Percentiles rank a stretch among this genome's conserved stretches.
Conservation (phyloP, 2,797 vertebrate genomes). For the Acropternis orthonyx region DNA sequence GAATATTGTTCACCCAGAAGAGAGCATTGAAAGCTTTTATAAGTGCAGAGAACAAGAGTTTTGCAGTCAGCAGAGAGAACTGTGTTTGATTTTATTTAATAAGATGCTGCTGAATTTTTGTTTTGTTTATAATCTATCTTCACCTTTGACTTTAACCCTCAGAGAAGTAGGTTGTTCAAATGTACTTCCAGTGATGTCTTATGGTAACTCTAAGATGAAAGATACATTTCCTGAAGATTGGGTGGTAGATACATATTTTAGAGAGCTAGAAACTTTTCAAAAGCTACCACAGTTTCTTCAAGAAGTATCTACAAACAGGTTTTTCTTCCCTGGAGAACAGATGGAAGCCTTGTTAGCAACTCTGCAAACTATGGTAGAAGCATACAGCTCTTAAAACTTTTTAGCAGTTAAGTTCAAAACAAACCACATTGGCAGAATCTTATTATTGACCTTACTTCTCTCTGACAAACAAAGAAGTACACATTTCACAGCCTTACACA, state of each 20-base stretch:
- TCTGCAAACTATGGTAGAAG: conserved; percentile 79
- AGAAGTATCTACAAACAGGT: conserved; percentile 73
- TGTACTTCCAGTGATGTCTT: conserved; percentile 49
- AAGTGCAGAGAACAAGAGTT: conserved; percentile 51
- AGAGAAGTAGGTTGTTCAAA: conserved; percentile 26
- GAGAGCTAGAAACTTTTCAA: conserved; percentile 82
- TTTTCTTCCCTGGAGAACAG: conserved; percentile 76
- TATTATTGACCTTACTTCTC: neutral
- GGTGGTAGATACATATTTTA: conserved; percentile 77
- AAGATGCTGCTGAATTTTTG: conserved; percentile 79
- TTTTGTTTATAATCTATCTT: conserved; percentile 77
- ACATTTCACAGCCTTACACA: neutral
- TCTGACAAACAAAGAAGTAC: neutral
- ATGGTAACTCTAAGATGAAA: conserved; percentile 37
- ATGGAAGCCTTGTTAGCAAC: conserved; percentile 79
- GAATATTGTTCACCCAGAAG: conserved; percentile 71
- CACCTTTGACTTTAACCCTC: conserved; percentile 63
- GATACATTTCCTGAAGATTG: conserved; percentile 76
- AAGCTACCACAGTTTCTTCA: conserved; percentile 78
- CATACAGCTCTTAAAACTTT: conserved; percentile 33
- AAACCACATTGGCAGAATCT: neutral
- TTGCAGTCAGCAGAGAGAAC: conserved; percentile 67
- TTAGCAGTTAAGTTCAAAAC: neutral
- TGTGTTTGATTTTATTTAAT: conserved; percentile 72
- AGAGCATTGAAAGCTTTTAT: conserved; percentile 65